Base-by-base conservation (phyloP, 2,888 invertebrate genomes). In the Latrodectus elegans region DNA sequence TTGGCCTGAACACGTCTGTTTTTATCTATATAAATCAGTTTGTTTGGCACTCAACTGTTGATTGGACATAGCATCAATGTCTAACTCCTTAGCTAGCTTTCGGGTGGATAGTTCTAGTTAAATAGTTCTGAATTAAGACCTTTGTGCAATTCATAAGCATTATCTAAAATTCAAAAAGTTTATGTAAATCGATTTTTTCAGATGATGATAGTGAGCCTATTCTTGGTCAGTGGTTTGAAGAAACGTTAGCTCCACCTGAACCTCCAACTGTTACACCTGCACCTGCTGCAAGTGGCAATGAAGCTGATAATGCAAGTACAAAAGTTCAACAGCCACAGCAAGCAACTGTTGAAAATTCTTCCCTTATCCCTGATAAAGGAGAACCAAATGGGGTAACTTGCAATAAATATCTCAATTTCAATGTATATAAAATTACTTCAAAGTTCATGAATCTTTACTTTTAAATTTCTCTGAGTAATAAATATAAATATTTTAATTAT, bases 171-270 rank as follows among this genome's bases (percentile, higher is more conserved):
- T 38, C 22, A 22, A 22, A 38, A 38, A 38, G 38, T 38, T 38
- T 38, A 38, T 38, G 38, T 38, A 38, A 38, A 38, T 38, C 3
- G 4, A 38, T 38, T 38, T 38, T 38, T 38, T 71, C 22, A 92
- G 92, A 92, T 90, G 93, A 93, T 87, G 93, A 93, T 88, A 92
- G 92, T 92, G 97, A 97, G 92, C 96, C 96, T 8, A 94, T 97
- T 88, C 94, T 97, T 90, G 98, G 98, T 0, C 95, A 97, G 90
- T 98, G 97, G 97, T 97, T 98, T 92, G 97, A 98, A 92, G 97
- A 97, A 91, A 97, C 97, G 0, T 93, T 98, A 14, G 96, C 96
- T 49, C 96, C 97, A 1, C 85, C 75, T 67, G 89, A 89, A 38
- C 75, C 85, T 15, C 88, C 90, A 12, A 90, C 90, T 38, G 89